Conservation (phyloP, 2,113 vertebrate genomes). For the Phoenicopterus ruber region DNA sequence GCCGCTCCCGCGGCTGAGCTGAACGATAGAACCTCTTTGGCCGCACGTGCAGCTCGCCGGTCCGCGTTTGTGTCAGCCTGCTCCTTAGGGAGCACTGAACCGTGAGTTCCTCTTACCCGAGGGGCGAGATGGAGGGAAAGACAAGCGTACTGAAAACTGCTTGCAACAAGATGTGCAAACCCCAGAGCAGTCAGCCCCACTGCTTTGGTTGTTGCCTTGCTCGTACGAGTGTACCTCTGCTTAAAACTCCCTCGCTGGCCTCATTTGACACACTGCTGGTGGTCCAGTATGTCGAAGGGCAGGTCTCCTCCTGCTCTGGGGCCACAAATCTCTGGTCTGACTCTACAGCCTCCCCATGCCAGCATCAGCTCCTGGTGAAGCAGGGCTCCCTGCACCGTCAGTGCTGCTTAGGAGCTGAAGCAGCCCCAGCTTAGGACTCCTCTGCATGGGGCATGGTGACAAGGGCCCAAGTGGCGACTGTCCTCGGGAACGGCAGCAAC, state of each 20-base stretch:
- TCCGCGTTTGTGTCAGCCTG: background rate
- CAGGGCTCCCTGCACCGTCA: rapidly evolving
- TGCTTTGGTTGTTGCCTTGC: rapidly evolving
- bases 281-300: background rate
- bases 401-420: background rate
- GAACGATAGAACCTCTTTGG: background rate
- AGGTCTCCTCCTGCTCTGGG: background rate
- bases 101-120: background rate
- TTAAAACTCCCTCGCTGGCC: rapidly evolving
- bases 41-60: rapidly evolving
- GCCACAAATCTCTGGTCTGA: background rate
- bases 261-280: background rate
- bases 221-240: background rate
- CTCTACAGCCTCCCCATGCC: background rate
- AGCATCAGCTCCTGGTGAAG: background rate
- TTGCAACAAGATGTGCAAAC: rapidly evolving
- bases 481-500: background rate
- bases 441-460: rapidly evolving
- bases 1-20: rapidly evolving
- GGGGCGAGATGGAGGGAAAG: background rate
- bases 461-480: background rate
- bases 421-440: background rate
- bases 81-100: background rate
- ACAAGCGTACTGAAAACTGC: background rate
- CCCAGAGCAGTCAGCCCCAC: background rate